phyloP scores from a whole-genome alignment of 2,888 invertebrate species.

The Drosophila bunnanda region DNA sequence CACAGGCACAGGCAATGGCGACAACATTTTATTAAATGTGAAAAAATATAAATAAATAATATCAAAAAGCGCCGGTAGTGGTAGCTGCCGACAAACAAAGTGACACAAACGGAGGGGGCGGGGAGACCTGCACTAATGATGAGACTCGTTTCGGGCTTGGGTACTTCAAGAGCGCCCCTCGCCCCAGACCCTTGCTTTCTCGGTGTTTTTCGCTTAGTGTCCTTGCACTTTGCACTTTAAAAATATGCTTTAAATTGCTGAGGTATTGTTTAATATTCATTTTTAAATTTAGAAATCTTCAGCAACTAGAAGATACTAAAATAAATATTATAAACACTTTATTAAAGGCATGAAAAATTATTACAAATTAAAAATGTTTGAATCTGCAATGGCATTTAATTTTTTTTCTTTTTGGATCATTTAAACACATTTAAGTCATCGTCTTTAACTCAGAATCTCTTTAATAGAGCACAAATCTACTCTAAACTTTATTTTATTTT shows the following conservation, averaged over 20 bases:
- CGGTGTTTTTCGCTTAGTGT: slow-evolving; percentile 25
- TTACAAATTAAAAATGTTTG: neutral
- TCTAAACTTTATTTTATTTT: neutral
- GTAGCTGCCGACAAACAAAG: slow-evolving; percentile 37
- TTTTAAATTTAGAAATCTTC: neutral
- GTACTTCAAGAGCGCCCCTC: slow-evolving; percentile 32
- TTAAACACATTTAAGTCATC: too few species aligned
- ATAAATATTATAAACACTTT: neutral
- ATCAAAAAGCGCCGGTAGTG: slow-evolving; percentile 43
- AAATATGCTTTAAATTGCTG: neutral
- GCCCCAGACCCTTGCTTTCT: neutral
- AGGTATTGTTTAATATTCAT: neutral
- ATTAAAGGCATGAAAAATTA: neutral
- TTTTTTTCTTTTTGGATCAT: neutral
- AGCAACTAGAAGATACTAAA: neutral
- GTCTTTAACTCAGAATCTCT: neutral
- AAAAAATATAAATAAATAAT: slow-evolving; percentile 64
- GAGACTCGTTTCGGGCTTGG: slow-evolving; percentile 37
- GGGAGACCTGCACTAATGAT: slow-evolving; percentile 32
- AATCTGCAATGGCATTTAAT: neutral
- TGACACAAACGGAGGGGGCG: slow-evolving; percentile 29
- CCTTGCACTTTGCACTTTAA: slow-evolving; percentile 32
- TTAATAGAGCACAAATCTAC: accelerated
- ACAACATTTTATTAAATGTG: slow-evolving; percentile 61
- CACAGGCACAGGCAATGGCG: slow-evolving; percentile 18